Evolutionary conservation across 2,888 invertebrate genomes (phyloP), one percentile per base, ranked within the genome.

Genomic region (Cheilosia scutellata): DNA sequence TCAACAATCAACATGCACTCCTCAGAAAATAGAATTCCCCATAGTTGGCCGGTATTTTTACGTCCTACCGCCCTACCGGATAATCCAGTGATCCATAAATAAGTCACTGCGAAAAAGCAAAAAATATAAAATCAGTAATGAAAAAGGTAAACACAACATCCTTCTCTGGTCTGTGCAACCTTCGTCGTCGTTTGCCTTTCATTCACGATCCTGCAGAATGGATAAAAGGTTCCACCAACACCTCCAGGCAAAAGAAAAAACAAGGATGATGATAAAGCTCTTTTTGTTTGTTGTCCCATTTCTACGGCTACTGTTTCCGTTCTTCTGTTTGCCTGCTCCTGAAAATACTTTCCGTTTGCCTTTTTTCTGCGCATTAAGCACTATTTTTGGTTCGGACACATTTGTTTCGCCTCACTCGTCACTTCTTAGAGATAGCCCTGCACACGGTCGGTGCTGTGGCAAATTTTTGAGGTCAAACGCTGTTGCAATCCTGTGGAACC

Each of bases 251-350:
- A 63, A 63, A 78, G 53, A 29, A 42, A 71, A 47, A 6, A 44
- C 5, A 2, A 16, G 11, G 27, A 27, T 57, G 68, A 58, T 68
- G 72, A 66, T 74, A 74, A 74, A 63, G 42, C 25, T 51, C 4
- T 53, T 78, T 65, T 70, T 78, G 74, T 63, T 68, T 74, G 66
- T 70, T 57, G 66, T 65, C 63, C 78, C 55, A 72, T 74, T 74
- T 68, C 63, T 74, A 16, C 66, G 66, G 40, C 25, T 37, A 53
- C 33, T n/a, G 16, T 27, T 65, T 65, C 7, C 25, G 1, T 37
- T 63, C 58, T 37, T 31, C 29, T 31, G 29, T 58, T 57, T 66
- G 49, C 57, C 44, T 25, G 31, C 42, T 66, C 37, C 20, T 37
- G 42, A 40, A 47, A 79, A 72, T 79, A 51, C 27, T 51, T 68